phyloP scores from a whole-genome alignment of 2,797 vertebrate species.

The Pogoniulus pusillus region DNA sequence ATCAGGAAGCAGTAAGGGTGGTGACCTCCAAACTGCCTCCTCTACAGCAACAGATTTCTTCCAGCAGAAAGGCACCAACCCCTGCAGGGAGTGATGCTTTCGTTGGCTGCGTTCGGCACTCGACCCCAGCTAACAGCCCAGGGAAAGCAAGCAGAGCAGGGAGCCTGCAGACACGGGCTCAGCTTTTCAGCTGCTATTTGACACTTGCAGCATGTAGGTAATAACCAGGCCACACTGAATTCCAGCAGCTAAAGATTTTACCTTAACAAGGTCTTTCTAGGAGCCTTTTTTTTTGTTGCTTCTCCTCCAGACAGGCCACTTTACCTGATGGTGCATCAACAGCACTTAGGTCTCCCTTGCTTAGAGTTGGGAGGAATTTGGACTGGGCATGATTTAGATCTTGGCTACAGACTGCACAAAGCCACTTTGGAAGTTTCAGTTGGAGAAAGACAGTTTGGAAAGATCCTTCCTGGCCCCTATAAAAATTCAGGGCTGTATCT shows the following conservation, averaged over 20 bases:
- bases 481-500: neutral
- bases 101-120: neutral
- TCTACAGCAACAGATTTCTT: neutral
- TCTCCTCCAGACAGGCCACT: neutral
- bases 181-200: neutral
- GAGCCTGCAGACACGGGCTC: neutral
- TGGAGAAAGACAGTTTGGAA: neutral
- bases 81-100: neutral
- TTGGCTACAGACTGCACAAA: neutral
- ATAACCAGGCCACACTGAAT: slow-evolving; percentile 11
- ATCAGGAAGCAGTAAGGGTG: neutral
- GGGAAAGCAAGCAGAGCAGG: neutral
- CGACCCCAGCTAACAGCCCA: neutral
- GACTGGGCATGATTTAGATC: neutral
- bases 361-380: neutral
- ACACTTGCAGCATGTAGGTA: neutral
- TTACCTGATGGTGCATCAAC: neutral
- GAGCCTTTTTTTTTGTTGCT: neutral
- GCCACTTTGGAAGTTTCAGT: neutral
- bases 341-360: neutral
- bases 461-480: neutral
- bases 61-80: neutral
- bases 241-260: neutral
- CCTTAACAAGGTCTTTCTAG: neutral
- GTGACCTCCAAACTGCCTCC: neutral